Evolutionary conservation across 2,797 vertebrate species (phyloP).

Genomic region (Phataginus tetradactyla): DNA sequence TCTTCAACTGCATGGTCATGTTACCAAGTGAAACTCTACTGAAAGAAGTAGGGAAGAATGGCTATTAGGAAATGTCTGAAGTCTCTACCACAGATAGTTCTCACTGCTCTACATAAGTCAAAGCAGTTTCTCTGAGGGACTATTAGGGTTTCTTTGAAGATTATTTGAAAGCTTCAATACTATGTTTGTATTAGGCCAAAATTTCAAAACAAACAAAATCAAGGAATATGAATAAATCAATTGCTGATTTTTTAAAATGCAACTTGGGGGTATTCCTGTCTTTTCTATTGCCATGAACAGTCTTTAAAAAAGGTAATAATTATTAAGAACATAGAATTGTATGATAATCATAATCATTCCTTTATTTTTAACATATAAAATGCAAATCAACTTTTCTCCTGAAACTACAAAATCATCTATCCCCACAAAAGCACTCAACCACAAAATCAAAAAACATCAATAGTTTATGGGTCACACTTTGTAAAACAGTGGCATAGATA

Average conservation of each 20-base stretch:
- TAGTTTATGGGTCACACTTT: not conserved
- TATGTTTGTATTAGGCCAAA: not conserved
- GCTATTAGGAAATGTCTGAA: not conserved
- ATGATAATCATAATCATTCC: not conserved
- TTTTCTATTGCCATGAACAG: not conserved
- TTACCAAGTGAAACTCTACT: not conserved
- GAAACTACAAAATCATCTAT: conserved; percentile 24
- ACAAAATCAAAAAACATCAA: conserved; percentile 35
- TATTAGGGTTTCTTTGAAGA: not conserved
- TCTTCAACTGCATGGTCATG: not conserved
- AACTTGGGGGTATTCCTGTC: not conserved
- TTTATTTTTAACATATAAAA: conserved; percentile 26
- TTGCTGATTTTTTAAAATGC: not conserved
- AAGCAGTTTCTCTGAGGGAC: not conserved
- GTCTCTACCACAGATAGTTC: not conserved
- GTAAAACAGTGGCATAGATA: not conserved
- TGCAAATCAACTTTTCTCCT: not conserved
- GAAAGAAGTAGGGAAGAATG: not conserved
- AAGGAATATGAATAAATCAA: not conserved
- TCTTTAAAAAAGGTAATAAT: not conserved
- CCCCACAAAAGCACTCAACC: not conserved
- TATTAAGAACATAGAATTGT: not conserved
- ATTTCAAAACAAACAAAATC: conserved; percentile 16
- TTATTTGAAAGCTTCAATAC: conserved; percentile 4
- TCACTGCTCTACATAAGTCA: not conserved